These are phyloP conservation scores for Peromyscus leucopus DNA, from an alignment of 2,113 vertebrate genomes.

Conservation along the genomic window DNA sequence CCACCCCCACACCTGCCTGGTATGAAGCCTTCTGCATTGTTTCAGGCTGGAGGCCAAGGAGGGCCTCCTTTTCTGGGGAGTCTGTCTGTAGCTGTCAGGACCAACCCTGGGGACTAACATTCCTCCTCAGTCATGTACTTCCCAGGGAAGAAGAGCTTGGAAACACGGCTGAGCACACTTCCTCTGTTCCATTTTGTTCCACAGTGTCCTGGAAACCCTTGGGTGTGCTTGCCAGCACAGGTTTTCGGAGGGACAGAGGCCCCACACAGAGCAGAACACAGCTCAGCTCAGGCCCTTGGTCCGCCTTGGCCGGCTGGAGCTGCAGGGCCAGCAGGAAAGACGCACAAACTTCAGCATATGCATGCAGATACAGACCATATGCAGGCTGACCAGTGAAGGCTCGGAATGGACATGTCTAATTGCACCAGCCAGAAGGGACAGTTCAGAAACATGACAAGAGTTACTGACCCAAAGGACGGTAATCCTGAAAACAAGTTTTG, in stretches of 20 bases:
- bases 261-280: not conserved
- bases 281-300: accelerated
- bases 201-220: not conserved
- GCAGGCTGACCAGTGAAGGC: not conserved
- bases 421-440: not conserved
- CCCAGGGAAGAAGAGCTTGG: not conserved
- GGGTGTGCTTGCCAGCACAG: not conserved
- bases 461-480: not conserved
- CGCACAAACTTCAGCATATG: not conserved
- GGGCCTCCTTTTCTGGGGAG: constrained; percentile 37
- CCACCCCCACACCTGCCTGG: constrained; percentile 54
- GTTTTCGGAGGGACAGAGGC: not conserved
- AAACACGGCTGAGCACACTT: not conserved
- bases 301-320: not conserved
- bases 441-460: not conserved
- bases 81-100: not conserved
- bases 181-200: not conserved
- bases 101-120: not conserved
- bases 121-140: not conserved
- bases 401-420: not conserved
- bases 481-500: not conserved
- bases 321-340: not conserved
- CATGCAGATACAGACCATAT: not conserved
- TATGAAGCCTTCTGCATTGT: constrained; percentile 17
- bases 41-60: not conserved